Evolutionary conservation across 2,113 vertebrate genomes (phyloP).

Genomic region (Zingel zingel): DNA sequence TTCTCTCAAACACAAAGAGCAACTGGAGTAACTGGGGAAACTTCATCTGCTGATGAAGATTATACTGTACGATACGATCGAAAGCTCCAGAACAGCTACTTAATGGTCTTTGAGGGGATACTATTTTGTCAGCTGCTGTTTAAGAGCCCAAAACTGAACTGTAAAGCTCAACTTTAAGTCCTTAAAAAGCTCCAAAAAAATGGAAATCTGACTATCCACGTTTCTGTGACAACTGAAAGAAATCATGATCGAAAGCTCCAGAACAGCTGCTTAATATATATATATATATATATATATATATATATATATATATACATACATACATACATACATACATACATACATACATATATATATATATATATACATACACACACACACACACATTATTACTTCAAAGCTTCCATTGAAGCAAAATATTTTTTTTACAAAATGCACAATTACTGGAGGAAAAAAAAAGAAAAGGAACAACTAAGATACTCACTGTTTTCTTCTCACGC

Average conservation of each 20-base stretch:
- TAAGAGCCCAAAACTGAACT: not conserved
- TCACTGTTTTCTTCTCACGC: slow-evolving; percentile 98
- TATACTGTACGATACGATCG: not conserved
- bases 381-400: not conserved
- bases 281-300: too few relatives aligned
- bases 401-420: not conserved
- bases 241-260: not conserved
- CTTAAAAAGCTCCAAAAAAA: not conserved
- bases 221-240: not conserved
- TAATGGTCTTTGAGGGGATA: not conserved
- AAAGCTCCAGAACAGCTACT: not conserved
- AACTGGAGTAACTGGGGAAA: not conserved
- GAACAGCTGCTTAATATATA: not conserved
- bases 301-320: too few relatives aligned
- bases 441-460: not conserved
- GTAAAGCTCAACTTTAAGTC: not conserved
- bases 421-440: not conserved
- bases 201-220: not conserved
- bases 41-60: not conserved
- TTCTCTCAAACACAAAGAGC: not conserved
- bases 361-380: too few relatives aligned
- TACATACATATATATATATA: too few relatives aligned
- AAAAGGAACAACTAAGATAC: slow-evolving; percentile 64
- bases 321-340: too few relatives aligned
- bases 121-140: slow-evolving; percentile 4